Percentiles rank a stretch among this genome's conserved stretches.
Evolutionary conservation across 2,888 invertebrate species (phyloP).

Genomic region (Drosophila neonasuta): DNA sequence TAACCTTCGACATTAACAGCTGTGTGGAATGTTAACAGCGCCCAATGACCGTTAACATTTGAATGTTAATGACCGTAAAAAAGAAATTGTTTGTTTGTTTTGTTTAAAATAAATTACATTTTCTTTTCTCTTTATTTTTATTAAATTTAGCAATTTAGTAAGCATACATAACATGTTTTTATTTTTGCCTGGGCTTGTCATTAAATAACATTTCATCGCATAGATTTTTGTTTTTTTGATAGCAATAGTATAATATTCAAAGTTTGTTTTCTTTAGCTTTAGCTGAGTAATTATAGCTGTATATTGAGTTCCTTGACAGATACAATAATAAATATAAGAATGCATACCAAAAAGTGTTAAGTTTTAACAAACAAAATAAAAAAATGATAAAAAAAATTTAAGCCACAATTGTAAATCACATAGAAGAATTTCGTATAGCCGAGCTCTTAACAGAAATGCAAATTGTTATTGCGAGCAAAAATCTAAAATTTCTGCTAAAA

Average conservation of each 20-base stretch:
- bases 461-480: slow-evolving; percentile 1
- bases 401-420: slow-evolving; percentile 74
- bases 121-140: slow-evolving; percentile 47
- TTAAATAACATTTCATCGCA: slow-evolving; percentile 32
- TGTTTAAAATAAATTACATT: slow-evolving; percentile 46
- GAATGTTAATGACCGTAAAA: not conserved
- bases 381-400: slow-evolving; percentile 37
- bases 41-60: not conserved
- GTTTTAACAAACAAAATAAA: slow-evolving; percentile 42
- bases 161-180: slow-evolving; percentile 54
- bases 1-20: slow-evolving; percentile 1
- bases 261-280: slow-evolving; percentile 20
- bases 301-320: slow-evolving; percentile 40
- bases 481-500: not conserved
- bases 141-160: slow-evolving; percentile 67
- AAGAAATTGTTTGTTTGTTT: not conserved
- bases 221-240: slow-evolving; percentile 8
- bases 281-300: slow-evolving; percentile 34
- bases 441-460: slow-evolving; percentile 13
- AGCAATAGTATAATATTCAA: slow-evolving; percentile 52
- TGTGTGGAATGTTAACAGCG: slow-evolving; percentile 3
- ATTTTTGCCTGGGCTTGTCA: slow-evolving; percentile 7
- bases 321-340: slow-evolving; percentile 15
- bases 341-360: slow-evolving; percentile 36
- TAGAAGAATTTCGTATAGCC: slow-evolving; percentile 46